Base-by-base conservation (phyloP, 2,888 invertebrate species). In the Caenorhabditis auriculariae region DNA sequence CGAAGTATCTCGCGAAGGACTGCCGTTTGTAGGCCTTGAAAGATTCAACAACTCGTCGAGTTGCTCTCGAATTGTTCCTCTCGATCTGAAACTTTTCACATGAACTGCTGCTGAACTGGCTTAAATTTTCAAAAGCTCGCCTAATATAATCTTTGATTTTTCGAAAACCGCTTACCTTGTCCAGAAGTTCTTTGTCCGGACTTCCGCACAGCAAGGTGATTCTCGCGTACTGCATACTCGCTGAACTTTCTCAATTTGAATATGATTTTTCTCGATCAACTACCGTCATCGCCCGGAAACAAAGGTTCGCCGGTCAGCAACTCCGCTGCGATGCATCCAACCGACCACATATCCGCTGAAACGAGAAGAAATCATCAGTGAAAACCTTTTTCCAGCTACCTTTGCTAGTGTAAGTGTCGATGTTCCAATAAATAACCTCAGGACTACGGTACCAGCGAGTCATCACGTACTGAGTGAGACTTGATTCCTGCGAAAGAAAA, bases 391-490 rank as follows among this genome's bases (percentile, higher is more conserved):
- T 32, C 17, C 47, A 19, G 17, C 12, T 19, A 61, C 66, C 60
- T 48, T 67, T 58, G 29, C 61, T 69, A 9, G 65, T 61, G 54
- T 74, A 74, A 39, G 60, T 70, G 42, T 65, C 75, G 32, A 72
- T 72, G 29, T 75, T 77, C 79, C 79, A 79, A 50, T 77, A 79
- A 46, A 79, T 77, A 2, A 79, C 77, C 60, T 79, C 79, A 23
- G 79, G 79, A 55, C 72, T 69, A 23, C 79, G 67, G 49, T 79
- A 79, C 75, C 76, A 78, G 41, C 79, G 54, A 7, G 77, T 74
- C 46, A 76, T 74, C 23, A 79, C 78, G 55, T 79, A 79, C 42
- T 68, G 63, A 0, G 70, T 70, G 19, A 66, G 47, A 17, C 57
- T 43, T 15, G 62, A 55, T 39, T 66, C 58, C 28, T 45, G 29